Percentiles rank a stretch among this genome's conserved stretches.
These are phyloP conservation scores for Tachystola acroxantha DNA, from an alignment of 2,888 invertebrate species.

Conservation along the genomic window DNA sequence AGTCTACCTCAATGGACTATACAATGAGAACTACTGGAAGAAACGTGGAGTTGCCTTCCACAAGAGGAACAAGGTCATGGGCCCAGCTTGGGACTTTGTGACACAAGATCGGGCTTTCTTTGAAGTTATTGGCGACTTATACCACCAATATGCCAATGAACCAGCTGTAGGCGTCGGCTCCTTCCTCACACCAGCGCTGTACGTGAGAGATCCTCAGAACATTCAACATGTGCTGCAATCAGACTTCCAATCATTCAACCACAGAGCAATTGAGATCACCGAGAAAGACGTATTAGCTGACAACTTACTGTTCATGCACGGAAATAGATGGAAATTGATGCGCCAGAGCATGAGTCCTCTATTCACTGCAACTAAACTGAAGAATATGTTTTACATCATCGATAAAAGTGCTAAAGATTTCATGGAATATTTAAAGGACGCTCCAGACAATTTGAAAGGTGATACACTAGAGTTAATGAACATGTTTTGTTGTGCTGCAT, in stretches of 20 bases:
- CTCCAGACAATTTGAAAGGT: constrained; percentile 32
- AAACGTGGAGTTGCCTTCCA: constrained; percentile 42
- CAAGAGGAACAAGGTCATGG: constrained; percentile 29
- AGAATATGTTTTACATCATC: constrained; percentile 36
- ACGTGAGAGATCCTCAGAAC: constrained; percentile 25
- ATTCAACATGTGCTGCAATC: constrained; percentile 26
- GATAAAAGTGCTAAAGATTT: constrained; percentile 31
- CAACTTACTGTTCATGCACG: constrained; percentile 23
- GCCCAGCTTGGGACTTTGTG: constrained; percentile 37
- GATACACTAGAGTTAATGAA: constrained; percentile 19
- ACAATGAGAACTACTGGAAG: constrained; percentile 45
- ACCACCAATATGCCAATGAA: constrained; percentile 34
- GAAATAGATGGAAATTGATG: constrained; percentile 26
- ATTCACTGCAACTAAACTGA: constrained; percentile 36
- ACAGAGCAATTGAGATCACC: constrained; percentile 18
- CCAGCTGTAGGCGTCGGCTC: constrained; percentile 41
- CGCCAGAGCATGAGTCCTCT: constrained; percentile 36
- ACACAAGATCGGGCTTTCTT: constrained; percentile 30
- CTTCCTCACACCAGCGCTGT: constrained; percentile 20
- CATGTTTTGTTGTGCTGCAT: constrained; percentile 26
- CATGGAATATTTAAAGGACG: constrained; percentile 20
- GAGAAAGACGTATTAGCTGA: constrained; percentile 22
- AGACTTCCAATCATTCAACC: constrained; percentile 26
- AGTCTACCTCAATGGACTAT: constrained; percentile 28
- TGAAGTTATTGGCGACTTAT: constrained; percentile 34